Evolutionary conservation across 2,888 invertebrate species (phyloP), one percentile per base, ranked within the genome.

Genomic region (Tenthredo livida): DNA sequence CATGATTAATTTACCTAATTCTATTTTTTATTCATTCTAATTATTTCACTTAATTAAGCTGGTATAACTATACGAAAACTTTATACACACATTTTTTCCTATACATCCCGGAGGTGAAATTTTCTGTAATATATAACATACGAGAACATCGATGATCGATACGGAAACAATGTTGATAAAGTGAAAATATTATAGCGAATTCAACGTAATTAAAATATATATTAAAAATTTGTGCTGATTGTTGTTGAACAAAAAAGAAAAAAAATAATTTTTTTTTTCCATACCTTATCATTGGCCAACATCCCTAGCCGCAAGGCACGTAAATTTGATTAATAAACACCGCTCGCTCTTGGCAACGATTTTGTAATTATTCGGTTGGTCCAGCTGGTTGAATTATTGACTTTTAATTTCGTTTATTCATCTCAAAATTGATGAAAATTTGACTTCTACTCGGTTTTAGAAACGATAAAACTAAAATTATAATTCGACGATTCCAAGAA

Each of bases 301-400:
- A 9, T 17, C 17, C 1, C 5, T 43, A 21, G 21, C 72, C 72
- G 43, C 7, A 10, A 73, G 43, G 72, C 43, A 25, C 1, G 40
- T 43, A 73, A 73, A 73, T 73, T 73, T 73, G 21, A 40, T 43
- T 43, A 73, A 73, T 43, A 43, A 73, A 73, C 67, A 67, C 15
- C 67, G 17, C 33, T 29, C 25, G 67, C 17, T 67, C 2, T 67
- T 25, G 29, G 17, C 67, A 17, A 33, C 4, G 67, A 67, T 67
- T 67, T 33, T 67, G 29, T 67, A 29, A 67, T 67, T 67, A 67
- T 33, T 67, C 67, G 12, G 15, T 17, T 33, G 33, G 15, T 67
- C 6, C 3, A 33, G 67, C 33, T 61, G 61, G 5, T 33, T 67
- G 29, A 67, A 10, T 67, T 6, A 33, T 67, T 67, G 15, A 33